phyloP scores from a whole-genome alignment of 1,140 invertebrate genomes.

The Megalonaias nervosa region DNA sequence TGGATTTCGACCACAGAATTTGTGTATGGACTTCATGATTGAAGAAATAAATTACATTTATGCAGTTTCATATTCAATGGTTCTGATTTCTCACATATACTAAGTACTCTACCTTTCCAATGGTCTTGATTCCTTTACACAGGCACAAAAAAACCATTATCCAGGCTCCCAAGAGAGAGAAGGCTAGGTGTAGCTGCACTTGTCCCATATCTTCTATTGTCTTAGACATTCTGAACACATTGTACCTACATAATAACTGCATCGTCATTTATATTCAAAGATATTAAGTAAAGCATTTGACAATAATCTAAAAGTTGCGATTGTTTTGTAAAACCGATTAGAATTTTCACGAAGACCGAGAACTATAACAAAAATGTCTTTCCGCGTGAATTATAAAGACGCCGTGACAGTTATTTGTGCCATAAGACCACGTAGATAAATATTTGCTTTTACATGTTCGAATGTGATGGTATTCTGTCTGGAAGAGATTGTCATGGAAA shows the following conservation, averaged over 20 bases:
- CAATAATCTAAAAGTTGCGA: neutral
- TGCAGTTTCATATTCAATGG: neutral
- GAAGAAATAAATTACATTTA: neutral
- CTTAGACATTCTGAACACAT: slow-evolving; percentile 17
- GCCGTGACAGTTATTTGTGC: too few species aligned
- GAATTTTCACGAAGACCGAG: neutral
- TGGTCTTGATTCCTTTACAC: slow-evolving; percentile 97
- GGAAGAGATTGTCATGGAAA: too few species aligned
- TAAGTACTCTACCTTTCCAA: slow-evolving; percentile 82
- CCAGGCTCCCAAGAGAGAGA: slow-evolving; percentile 93
- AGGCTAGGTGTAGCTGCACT: slow-evolving; percentile 93
- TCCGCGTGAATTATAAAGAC: neutral
- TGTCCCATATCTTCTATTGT: slow-evolving; percentile 87
- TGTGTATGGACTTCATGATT: neutral
- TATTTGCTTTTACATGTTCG: too few species aligned
- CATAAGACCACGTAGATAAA: too few species aligned
- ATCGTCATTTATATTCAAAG: neutral
- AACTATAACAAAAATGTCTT: too few species aligned
- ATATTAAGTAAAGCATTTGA: neutral
- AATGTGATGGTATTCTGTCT: too few species aligned
- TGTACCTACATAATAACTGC: slow-evolving; percentile 26
- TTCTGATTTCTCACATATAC: neutral
- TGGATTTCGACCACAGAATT: neutral
- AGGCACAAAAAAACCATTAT: slow-evolving; percentile 96
- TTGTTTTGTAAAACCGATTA: neutral